phyloP scores from a whole-genome alignment of 1,140 invertebrate genomes.

The Asobara japonica region DNA sequence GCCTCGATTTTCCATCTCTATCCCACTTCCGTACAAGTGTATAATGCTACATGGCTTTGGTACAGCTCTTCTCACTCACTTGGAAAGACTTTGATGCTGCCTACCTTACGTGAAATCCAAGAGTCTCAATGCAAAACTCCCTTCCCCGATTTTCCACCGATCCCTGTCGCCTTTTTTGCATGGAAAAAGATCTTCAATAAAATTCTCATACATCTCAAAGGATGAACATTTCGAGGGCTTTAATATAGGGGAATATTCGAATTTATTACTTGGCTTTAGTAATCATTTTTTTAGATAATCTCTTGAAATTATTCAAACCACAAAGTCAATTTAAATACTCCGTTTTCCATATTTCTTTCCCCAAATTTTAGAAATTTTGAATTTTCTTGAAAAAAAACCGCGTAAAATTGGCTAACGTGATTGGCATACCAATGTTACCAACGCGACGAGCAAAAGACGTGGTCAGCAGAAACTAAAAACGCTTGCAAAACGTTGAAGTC shows the following conservation, averaged over 20 bases:
- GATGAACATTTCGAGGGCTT: neutral
- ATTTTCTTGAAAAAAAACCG: too few species aligned
- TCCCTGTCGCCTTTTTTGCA: neutral
- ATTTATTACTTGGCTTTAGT: neutral
- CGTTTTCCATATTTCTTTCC: too few species aligned
- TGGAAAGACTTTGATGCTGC: slow-evolving; percentile 7
- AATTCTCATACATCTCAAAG: slow-evolving; percentile 7
- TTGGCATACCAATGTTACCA: too few species aligned
- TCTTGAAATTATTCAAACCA: neutral
- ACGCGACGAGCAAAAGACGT: too few species aligned
- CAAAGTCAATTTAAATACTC: too few species aligned
- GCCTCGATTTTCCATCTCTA: slow-evolving; percentile 3
- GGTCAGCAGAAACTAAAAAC: too few species aligned
- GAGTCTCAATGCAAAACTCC: slow-evolving; percentile 6
- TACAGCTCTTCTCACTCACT: neutral
- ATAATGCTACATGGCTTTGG: neutral
- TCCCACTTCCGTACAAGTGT: slow-evolving; percentile 7
- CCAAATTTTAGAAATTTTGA: too few species aligned
- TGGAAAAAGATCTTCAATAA: neutral
- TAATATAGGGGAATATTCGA: neutral
- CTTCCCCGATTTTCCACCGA: neutral
- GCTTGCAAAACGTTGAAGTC: too few species aligned
- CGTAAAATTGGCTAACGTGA: too few species aligned
- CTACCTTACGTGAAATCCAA: slow-evolving; percentile 6
- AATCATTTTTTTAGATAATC: neutral